Evolutionary conservation across 1,140 invertebrate genomes (phyloP).

Genomic region (Caenorhabditis inopinata): DNA sequence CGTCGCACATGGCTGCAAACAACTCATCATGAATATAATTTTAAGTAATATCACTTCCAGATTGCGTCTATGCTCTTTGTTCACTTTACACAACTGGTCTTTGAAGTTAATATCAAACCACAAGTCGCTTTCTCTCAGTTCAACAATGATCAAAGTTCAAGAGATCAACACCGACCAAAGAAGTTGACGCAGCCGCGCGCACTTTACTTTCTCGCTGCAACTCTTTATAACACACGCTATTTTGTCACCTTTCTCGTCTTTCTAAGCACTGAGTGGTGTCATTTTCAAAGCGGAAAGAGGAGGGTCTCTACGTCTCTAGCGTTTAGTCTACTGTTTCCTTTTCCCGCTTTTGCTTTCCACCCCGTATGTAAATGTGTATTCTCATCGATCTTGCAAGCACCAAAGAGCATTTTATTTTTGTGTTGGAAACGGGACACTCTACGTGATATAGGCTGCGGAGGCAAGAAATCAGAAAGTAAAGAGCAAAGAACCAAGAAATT

Average conservation of each 20-base stretch:
- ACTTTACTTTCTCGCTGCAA: constrained; percentile 3
- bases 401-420: constrained; percentile 20
- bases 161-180: constrained; percentile 20
- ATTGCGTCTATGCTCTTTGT: no score
- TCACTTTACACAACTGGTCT: no score
- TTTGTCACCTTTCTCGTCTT: neutral
- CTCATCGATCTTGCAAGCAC: constrained; percentile 19
- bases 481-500: constrained; percentile 1
- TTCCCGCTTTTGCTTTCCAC: neutral
- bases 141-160: constrained; percentile 29
- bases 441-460: neutral
- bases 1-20: constrained; percentile 38
- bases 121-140: neutral
- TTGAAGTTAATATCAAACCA: neutral
- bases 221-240: constrained; percentile 11
- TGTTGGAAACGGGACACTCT: neutral
- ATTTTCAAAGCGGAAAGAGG: constrained; percentile 18
- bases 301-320: neutral
- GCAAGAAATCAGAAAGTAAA: neutral
- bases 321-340: neutral
- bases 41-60: no score
- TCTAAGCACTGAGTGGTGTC: constrained; percentile 25
- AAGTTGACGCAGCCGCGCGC: constrained; percentile 6
- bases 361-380: constrained; percentile 32
- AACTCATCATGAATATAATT: no score